Base-by-base conservation (phyloP, 30 jellyfish, hydroid and myxozoan genomes). In the Mastigias papua region DNA sequence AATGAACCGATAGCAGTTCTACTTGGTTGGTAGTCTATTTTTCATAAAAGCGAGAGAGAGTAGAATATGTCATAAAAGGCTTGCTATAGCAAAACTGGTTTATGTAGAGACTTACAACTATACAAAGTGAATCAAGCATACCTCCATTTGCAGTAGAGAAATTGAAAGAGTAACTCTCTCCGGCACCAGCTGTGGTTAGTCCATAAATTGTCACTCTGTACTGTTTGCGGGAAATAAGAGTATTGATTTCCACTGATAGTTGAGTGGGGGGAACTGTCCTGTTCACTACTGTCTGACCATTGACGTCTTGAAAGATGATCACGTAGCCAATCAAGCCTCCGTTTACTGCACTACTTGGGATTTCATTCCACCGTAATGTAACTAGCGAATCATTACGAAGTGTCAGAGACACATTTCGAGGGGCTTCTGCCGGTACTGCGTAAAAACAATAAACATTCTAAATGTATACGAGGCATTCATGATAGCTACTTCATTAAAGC, bases 81-180 rank as follows among this genome's bases (percentile, higher is more conserved):
- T n/a, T n/a, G n/a, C n/a, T n/a, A n/a, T n/a, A n/a, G n/a, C n/a
- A n/a, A n/a, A n/a, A n/a, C n/a, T n/a, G n/a, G n/a, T n/a, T n/a
- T n/a, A n/a, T n/a, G n/a, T n/a, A n/a, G n/a, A n/a, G n/a, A n/a
- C 11, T 37, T 37, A 37, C 54, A 37, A 37, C 54, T n/a, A n/a
- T n/a, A n/a, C n/a, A n/a, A n/a, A n/a, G n/a, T n/a, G n/a, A n/a
- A n/a, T n/a, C n/a, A n/a, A 37, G 54, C 88, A 28, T 33, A 73
- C 88, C 94, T 58, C 94, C 94, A 13, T 85, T 65, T 10, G 94
- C 94, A 20, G 94, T 85, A 85, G 61, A 85, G 83, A 85, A 85
- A n/a, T 28, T 35, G 65, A 73, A 42, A 28, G 84, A 70, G 20
- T 37, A 50, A 32, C 34, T 66, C 84, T 85, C 54, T 60, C 94